These are phyloP conservation scores for Psittacula echo DNA, from an alignment of 2,797 vertebrate species.

Conservation along the genomic window DNA sequence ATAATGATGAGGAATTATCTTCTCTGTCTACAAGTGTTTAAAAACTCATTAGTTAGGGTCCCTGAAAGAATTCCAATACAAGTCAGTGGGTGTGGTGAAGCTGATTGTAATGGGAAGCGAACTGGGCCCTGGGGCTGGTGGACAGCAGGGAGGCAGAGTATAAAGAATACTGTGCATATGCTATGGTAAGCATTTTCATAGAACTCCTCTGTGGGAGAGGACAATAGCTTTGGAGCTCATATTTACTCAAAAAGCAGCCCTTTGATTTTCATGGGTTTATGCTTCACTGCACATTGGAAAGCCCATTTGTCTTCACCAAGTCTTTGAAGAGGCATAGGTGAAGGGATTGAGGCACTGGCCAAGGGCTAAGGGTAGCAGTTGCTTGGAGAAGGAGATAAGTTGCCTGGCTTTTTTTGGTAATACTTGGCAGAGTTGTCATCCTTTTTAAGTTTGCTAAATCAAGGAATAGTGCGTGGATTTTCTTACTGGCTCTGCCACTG, in stretches of 20 bases:
- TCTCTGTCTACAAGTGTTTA: conserved; percentile 64
- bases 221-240: conserved; percentile 60
- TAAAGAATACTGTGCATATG: conserved; percentile 63
- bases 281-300: conserved; percentile 42
- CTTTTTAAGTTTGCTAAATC: not conserved
- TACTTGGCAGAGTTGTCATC: not conserved
- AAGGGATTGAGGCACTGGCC: not conserved
- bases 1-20: conserved; percentile 61
- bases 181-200: conserved; percentile 58
- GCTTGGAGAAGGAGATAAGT: not conserved
- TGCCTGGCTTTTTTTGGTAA: not conserved
- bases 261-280: conserved; percentile 67
- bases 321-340: conserved; percentile 52
- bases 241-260: conserved; percentile 59
- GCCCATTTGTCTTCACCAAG: conserved; percentile 56
- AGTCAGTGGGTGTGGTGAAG: conserved; percentile 60
- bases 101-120: conserved; percentile 45
- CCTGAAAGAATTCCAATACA: conserved; percentile 54
- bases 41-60: conserved; percentile 58
- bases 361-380: not conserved
- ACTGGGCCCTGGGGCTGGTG: conserved; percentile 58
- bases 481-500: not conserved
- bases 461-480: not conserved
- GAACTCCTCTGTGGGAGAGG: conserved; percentile 53
- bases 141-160: conserved; percentile 59